Evolutionary conservation across 2,888 invertebrate species (phyloP).

Genomic region (Gandaritis pyraliata): DNA sequence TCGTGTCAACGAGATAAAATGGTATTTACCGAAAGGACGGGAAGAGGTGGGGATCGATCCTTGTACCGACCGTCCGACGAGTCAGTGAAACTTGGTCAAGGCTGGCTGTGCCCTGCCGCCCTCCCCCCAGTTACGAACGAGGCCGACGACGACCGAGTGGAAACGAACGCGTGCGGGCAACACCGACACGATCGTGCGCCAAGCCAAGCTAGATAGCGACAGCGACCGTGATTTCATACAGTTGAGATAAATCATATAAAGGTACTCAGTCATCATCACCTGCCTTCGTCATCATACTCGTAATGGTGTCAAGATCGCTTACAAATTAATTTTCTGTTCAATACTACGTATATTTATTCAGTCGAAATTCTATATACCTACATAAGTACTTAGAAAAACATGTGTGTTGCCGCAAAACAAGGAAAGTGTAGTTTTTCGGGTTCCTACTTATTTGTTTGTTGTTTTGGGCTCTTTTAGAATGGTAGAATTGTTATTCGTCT

Average conservation of each 20-base stretch:
- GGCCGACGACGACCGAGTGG: slow-evolving; percentile 66
- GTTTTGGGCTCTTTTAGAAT: no score
- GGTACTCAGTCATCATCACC: slow-evolving; percentile 27
- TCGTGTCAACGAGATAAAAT: slow-evolving; percentile 76
- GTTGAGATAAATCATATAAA: slow-evolving; percentile 73
- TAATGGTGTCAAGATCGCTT: slow-evolving; percentile 80
- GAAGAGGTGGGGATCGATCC: slow-evolving; percentile 82
- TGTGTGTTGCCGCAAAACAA: no score
- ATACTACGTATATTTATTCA: slow-evolving; percentile 4
- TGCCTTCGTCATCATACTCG: slow-evolving; percentile 65
- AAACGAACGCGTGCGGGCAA: slow-evolving; percentile 42
- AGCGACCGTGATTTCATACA: slow-evolving; percentile 70
- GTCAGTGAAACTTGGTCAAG: slow-evolving; percentile 84
- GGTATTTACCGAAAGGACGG: slow-evolving; percentile 74
- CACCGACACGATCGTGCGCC: slow-evolving; percentile 69
- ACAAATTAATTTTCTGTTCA: slow-evolving; percentile 43
- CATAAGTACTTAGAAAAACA: no score
- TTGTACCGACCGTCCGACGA: slow-evolving; percentile 78
- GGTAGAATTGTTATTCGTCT: no score
- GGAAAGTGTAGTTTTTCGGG: no score
- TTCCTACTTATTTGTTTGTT: no score
- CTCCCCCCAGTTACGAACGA: slow-evolving; percentile 56
- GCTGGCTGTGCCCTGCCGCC: slow-evolving; percentile 67
- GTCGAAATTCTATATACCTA: background rate
- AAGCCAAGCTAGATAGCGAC: slow-evolving; percentile 63